phyloP scores from a whole-genome alignment of 2,797 vertebrate genomes.

The Psittacula derbiana region DNA sequence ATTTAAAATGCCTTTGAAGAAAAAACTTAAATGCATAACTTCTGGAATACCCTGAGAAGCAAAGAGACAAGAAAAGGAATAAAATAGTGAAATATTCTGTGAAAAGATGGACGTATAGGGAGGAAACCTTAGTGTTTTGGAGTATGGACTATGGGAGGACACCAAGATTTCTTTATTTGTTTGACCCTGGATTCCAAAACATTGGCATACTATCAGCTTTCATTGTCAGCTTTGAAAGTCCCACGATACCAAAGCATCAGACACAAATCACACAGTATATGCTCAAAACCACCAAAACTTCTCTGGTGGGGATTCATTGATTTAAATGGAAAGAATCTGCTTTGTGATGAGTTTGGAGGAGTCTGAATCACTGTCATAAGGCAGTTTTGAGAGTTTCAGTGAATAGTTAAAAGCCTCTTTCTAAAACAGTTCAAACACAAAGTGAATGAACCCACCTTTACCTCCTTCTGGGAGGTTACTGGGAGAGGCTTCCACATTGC shows the following conservation, averaged over 20 bases:
- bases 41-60: not conserved
- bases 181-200: not conserved
- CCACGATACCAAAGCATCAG: not conserved
- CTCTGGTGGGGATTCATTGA: not conserved
- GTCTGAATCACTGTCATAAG: not conserved
- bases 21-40: not conserved
- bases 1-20: not conserved
- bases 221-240: not conserved
- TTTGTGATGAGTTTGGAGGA: not conserved
- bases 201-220: not conserved
- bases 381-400: not conserved
- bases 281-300: not conserved
- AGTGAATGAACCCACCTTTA: not conserved
- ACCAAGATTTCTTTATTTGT: not conserved
- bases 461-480: not conserved
- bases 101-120: not conserved
- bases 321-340: not conserved
- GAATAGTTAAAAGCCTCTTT: not conserved
- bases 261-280: not conserved
- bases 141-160: not conserved
- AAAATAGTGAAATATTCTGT: not conserved
- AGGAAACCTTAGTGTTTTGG: not conserved
- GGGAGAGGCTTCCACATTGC: not conserved
- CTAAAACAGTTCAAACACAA: not conserved
- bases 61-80: not conserved